Evolutionary conservation across 2,888 invertebrate species (phyloP).

Genomic region (Drosophila antonietae): DNA sequence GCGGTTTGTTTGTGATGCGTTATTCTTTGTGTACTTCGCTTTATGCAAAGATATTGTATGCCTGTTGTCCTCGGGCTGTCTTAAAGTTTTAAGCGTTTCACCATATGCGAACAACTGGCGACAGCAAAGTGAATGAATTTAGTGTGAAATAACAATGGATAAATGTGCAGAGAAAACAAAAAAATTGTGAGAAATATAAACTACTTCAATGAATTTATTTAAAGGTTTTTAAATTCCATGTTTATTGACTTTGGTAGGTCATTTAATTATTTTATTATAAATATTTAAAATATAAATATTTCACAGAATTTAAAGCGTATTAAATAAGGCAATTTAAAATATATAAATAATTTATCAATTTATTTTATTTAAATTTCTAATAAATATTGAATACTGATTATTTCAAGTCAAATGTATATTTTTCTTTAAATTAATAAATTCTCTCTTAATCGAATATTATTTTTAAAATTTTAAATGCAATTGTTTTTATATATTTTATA

Average conservation of each 20-base stretch:
- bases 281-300: no score
- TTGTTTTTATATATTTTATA: no score
- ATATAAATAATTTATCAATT: no score
- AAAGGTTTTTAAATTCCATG: not conserved
- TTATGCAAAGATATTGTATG: slow-evolving; percentile 20
- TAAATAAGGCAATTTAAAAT: no score
- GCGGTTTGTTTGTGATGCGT: slow-evolving; percentile 26
- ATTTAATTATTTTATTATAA: not conserved
- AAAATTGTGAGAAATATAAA: not conserved
- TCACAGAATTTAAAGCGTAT: no score
- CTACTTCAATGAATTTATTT: not conserved
- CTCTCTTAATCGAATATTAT: not conserved
- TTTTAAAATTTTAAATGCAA: not conserved
- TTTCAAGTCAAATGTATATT: no score
- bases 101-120: not conserved
- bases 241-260: not conserved
- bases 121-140: not conserved
- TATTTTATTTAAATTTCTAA: no score
- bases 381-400: no score
- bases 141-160: not conserved
- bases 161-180: not conserved
- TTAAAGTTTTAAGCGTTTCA: not conserved
- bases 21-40: slow-evolving; percentile 10
- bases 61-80: slow-evolving; percentile 1
- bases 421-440: no score